Percentiles rank a stretch among this genome's conserved stretches.
phyloP scores from a whole-genome alignment of 1,140 invertebrate genomes.

The Diabrotica virgifera region DNA sequence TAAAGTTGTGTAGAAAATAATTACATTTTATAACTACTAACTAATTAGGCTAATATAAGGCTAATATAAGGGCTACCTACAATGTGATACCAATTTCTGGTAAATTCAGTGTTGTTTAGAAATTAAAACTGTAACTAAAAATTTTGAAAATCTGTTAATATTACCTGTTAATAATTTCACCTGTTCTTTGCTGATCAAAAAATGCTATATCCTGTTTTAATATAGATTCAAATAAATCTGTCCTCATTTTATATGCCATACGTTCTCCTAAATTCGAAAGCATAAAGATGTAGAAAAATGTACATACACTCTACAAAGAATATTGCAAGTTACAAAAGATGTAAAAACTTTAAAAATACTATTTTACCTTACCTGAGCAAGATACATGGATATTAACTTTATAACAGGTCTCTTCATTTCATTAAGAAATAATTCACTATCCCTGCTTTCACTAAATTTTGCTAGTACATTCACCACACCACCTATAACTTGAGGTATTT shows the following conservation, averaged over 20 bases:
- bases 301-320: conserved; percentile 72
- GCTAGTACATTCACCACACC: conserved; percentile 73
- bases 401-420: conserved; percentile 66
- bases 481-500: conserved; percentile 75
- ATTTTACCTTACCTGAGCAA: conserved; percentile 59
- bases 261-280: conserved; percentile 83
- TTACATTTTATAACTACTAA: too few relatives aligned
- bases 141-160: too few relatives aligned
- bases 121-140: too few relatives aligned
- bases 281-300: conserved; percentile 85
- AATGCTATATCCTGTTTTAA: conserved; percentile 86
- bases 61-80: too few relatives aligned
- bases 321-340: too few relatives aligned
- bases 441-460: conserved; percentile 51
- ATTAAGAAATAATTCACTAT: conserved; percentile 52
- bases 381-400: conserved; percentile 64
- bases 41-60: too few relatives aligned
- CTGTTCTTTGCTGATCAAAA: conserved; percentile 86
- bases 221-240: conserved; percentile 79
- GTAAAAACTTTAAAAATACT: background rate
- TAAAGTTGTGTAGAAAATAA: too few relatives aligned
- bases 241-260: conserved; percentile 75
- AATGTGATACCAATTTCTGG: too few relatives aligned
- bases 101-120: too few relatives aligned
- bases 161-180: conserved; percentile 84